Evolutionary conservation across 2,113 vertebrate genomes (phyloP).

Genomic region (Clupea harengus): DNA sequence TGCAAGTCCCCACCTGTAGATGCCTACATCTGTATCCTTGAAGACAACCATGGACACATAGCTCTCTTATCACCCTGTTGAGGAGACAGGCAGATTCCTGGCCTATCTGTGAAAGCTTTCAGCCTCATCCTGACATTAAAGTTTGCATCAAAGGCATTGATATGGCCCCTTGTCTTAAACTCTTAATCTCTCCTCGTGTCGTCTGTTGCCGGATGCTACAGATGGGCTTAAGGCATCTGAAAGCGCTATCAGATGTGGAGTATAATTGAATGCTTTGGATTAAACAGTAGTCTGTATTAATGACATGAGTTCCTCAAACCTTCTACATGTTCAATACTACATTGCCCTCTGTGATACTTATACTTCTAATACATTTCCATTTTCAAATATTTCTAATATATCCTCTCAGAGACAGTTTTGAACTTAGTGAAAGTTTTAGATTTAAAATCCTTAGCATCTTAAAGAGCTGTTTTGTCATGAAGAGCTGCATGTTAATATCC

Average conservation of each 20-base stretch:
- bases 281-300: not conserved
- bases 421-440: not conserved
- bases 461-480: not conserved
- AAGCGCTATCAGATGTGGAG: not conserved
- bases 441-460: not conserved
- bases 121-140: conserved; percentile 24
- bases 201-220: not conserved
- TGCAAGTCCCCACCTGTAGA: conserved; percentile 22
- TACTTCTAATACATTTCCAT: not conserved
- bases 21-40: conserved; percentile 13
- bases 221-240: not conserved
- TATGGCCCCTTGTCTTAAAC: not conserved
- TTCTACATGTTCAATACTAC: not conserved
- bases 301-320: not conserved
- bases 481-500: not conserved
- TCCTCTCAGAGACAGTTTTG: not conserved
- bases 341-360: not conserved
- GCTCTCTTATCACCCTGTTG: conserved; percentile 29
- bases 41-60: not conserved
- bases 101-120: conserved; percentile 23
- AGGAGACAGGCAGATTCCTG: conserved; percentile 17
- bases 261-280: not conserved
- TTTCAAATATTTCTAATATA: not conserved
- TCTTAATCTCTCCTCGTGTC: not conserved
- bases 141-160: conserved; percentile 28